Conservation (phyloP, 2,888 invertebrate species). For the Trissoscelio sp. region DNA sequence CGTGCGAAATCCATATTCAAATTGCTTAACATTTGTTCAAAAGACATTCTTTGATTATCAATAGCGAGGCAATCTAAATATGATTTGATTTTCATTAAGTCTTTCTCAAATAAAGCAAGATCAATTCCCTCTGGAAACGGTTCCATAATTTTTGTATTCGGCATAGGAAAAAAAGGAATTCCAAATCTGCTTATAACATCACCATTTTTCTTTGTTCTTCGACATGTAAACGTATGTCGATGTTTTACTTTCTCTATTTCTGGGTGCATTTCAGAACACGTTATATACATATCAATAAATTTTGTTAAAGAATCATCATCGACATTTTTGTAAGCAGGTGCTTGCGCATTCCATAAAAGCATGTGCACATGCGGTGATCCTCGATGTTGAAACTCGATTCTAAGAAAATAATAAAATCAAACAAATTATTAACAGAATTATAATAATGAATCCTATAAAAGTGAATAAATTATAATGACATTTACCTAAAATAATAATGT, state of each 20-base stretch:
- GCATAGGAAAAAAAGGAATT: slow-evolving; percentile 51
- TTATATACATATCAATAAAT: no score
- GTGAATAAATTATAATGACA: no score
- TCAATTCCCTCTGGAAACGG: slow-evolving; percentile 22
- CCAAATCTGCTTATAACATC: slow-evolving; percentile 42
- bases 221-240: slow-evolving; percentile 54
- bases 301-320: no score
- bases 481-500: slow-evolving; percentile 34
- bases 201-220: slow-evolving; percentile 42
- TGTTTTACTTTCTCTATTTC: slow-evolving; percentile 39
- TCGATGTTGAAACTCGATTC: slow-evolving; percentile 33
- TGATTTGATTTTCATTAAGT: not conserved
- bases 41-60: not conserved
- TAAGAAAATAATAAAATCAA: no score
- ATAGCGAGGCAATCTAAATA: slow-evolving; percentile 2
- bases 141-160: slow-evolving; percentile 36
- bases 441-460: no score
- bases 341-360: slow-evolving; percentile 18
- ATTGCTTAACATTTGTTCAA: slow-evolving; percentile 37
- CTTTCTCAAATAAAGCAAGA: not conserved
- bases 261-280: slow-evolving; percentile 12
- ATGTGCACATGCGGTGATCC: slow-evolving; percentile 29
- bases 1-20: slow-evolving; percentile 31
- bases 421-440: no score
- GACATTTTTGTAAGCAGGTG: slow-evolving; percentile 3